Percentiles rank a stretch among this genome's conserved stretches.
Conservation (phyloP, 2,113 vertebrate species). For the Stictonetta naevosa region DNA sequence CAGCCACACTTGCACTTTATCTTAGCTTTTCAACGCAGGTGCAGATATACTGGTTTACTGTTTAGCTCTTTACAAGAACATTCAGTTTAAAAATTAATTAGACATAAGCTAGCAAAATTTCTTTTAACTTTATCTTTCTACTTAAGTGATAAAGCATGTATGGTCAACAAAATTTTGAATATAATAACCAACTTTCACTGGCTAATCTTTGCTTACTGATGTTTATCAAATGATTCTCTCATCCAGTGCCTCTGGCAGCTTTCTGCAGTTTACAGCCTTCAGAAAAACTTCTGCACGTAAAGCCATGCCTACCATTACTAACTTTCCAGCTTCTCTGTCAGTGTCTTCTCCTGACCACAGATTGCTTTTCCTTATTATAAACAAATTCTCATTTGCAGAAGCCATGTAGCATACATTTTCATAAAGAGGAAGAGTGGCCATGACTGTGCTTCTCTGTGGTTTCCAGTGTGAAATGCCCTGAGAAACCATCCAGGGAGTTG, state of each 20-base stretch:
- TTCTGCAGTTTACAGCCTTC: neutral
- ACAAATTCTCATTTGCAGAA: neutral
- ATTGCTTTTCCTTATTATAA: neutral
- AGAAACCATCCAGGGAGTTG: neutral
- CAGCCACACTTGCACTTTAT: neutral
- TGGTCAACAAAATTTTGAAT: neutral
- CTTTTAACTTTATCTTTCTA: neutral
- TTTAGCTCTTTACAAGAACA: neutral
- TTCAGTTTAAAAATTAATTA: neutral
- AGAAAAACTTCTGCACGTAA: neutral
- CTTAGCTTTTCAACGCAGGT: neutral
- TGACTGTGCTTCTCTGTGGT: accelerated
- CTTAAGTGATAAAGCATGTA: neutral
- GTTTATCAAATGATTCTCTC: neutral
- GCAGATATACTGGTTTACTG: neutral
- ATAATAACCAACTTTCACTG: neutral
- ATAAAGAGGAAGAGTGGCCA: neutral
- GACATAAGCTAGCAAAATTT: neutral
- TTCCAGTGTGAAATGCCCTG: neutral
- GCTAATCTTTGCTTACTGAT: neutral
- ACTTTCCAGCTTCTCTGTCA: neutral
- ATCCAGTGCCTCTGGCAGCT: neutral
- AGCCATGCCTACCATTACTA: neutral
- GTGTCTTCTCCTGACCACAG: neutral
- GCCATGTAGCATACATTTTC: neutral